Evolutionary conservation across 2,888 invertebrate species (phyloP).

Genomic region (Galeopsomyia nigrocyanea): DNA sequence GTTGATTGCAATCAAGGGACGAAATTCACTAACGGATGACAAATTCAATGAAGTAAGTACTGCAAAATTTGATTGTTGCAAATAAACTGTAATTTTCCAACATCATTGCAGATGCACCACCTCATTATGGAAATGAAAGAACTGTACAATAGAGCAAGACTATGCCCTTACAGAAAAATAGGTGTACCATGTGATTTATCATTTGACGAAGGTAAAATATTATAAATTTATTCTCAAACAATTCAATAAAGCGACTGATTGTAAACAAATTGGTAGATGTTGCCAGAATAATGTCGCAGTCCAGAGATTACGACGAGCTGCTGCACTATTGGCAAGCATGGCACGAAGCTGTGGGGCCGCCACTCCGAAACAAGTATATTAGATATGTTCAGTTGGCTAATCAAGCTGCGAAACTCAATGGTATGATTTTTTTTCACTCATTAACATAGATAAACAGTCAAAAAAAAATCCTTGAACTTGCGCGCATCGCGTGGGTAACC

Average conservation of each 20-base stretch:
- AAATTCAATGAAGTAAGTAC: constrained; percentile 78
- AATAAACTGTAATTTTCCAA: not conserved
- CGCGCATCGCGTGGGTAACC: too few species aligned
- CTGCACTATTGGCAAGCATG: constrained; percentile 85
- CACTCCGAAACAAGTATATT: constrained; percentile 81
- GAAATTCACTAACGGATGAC: constrained; percentile 81
- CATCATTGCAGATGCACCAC: constrained; percentile 75
- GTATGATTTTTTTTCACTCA: constrained; percentile 66
- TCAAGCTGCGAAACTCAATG: constrained; percentile 81
- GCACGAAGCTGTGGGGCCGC: constrained; percentile 84
- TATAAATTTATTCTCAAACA: not conserved
- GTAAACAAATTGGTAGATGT: constrained; percentile 63
- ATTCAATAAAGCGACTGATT: not conserved
- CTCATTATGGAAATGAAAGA: constrained; percentile 85
- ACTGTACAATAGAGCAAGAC: constrained; percentile 78
- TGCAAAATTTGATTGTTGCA: not conserved
- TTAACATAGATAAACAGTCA: too few species aligned
- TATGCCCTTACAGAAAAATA: constrained; percentile 77
- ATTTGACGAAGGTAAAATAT: constrained; percentile 66
- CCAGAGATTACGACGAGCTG: constrained; percentile 82
- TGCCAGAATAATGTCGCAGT: constrained; percentile 76
- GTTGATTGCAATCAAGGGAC: constrained; percentile 79
- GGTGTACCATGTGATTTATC: constrained; percentile 66
- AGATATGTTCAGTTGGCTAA: constrained; percentile 85
- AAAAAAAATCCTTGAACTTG: too few species aligned